phyloP scores from a whole-genome alignment of 2,797 vertebrate genomes.

The Enteromius mattozi region DNA sequence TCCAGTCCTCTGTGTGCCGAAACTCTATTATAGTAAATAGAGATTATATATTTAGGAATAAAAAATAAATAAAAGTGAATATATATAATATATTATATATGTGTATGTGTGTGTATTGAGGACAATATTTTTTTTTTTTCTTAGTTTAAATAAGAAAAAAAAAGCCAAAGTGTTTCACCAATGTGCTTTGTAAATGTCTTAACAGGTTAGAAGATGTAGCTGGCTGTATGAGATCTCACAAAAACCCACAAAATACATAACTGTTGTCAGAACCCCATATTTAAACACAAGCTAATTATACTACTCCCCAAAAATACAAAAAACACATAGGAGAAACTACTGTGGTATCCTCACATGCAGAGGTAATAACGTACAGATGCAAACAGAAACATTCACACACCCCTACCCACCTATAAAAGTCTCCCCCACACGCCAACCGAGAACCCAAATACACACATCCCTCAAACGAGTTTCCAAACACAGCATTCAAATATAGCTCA shows the following conservation, averaged over 20 bases:
- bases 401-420: constrained; percentile 9
- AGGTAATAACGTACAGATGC: constrained; percentile 4
- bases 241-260: constrained; percentile 26
- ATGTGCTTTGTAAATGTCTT: not conserved
- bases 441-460: constrained; percentile 51
- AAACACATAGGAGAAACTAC: constrained; percentile 24
- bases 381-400: constrained; percentile 48
- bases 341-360: not conserved
- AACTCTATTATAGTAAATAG: constrained; percentile 80
- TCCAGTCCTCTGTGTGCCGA: constrained; percentile 93
- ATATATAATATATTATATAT: not conserved
- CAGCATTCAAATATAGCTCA: constrained; percentile 19
- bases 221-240: constrained; percentile 3
- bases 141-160: not conserved
- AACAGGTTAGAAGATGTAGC: not conserved
- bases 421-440: constrained; percentile 40
- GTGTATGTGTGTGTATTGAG: not conserved
- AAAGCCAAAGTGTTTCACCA: not conserved
- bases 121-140: not conserved
- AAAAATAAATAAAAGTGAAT: not conserved
- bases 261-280: constrained; percentile 17
- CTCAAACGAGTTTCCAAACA: constrained; percentile 49
- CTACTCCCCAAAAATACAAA: constrained; percentile 14
- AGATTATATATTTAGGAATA: constrained; percentile 7
- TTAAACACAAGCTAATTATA: constrained; percentile 31